Evolutionary conservation across 1,140 invertebrate genomes (phyloP), one percentile per base, ranked within the genome.

Genomic region (Homarus americanus): DNA sequence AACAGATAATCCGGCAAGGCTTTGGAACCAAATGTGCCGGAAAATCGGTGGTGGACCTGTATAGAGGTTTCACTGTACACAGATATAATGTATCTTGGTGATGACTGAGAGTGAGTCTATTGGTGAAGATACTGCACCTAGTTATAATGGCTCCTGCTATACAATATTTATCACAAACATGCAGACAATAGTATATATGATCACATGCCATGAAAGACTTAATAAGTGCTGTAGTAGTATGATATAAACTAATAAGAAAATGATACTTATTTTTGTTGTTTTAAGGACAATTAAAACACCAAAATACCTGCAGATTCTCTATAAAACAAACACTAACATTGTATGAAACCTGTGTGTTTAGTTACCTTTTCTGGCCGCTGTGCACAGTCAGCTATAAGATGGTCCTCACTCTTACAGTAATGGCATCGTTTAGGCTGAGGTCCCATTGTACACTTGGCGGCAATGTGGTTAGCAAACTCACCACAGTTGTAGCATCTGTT

Each of bases 401-500:
- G 97, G 92, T 97, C 97, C 92, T 96, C 96, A 85, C 96, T 96
- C 94, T 97, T 97, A 94, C 97, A 98, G 94, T 96, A 96, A 94
- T 98, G 97, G 94, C 97, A 98, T 93, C 97, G 95, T 95, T 98
- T 98, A 93, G 97, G 97, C 94, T 97, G 96, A 85, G 97, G 97
- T 24, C 97, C 97, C 93, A 97, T 95, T 87, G 96, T 96, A 94
- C 97, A 98, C 94, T 98, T 97, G 69, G 97, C 96, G 36, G 97
- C 97, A 93, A 98, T 97, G 94, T 98, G 97, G 94, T 98, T 98
- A 41, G 97, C 96, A 94, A 98, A 97, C 94, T 98, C 97, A 9
- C 97, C 97, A 94, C 97, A 98, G 94, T 98, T 98, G 94, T 98
- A 98, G 94, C 97, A 98, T 93, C 97, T 97, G 94, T 92, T 95